Evolutionary conservation across 2,113 vertebrate species (phyloP).

Genomic region (Herpailurus yagouaroundi): DNA sequence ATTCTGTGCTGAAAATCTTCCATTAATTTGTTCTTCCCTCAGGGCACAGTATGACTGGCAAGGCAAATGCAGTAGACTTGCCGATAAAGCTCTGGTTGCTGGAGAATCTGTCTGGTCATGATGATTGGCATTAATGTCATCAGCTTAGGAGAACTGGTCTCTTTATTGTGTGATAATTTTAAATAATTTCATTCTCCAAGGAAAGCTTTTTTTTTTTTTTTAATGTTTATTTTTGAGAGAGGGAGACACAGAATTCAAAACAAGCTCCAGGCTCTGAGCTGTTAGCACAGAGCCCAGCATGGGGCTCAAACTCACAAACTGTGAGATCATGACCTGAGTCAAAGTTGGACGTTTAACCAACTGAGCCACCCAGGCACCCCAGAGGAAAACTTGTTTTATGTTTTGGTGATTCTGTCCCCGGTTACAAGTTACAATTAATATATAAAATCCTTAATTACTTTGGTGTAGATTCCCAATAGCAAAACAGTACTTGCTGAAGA

Average conservation of each 20-base stretch:
- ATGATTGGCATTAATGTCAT: background rate
- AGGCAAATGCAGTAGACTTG: background rate
- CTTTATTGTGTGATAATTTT: background rate
- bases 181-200: conserved; percentile 21
- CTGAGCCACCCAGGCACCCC: no score
- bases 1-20: background rate
- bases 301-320: no score
- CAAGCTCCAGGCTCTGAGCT: no score
- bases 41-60: background rate
- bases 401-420: background rate
- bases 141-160: background rate
- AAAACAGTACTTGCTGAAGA: background rate
- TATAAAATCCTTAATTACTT: background rate
- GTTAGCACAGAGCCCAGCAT: no score
- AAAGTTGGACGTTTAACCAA: no score
- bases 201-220: background rate
- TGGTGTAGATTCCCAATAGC: background rate
- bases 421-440: background rate
- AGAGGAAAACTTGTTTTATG: background rate
- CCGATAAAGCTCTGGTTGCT: background rate
- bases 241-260: no score
- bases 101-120: background rate
- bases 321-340: no score
- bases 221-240: no score
- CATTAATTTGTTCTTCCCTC: background rate